Evolutionary conservation across 2,888 invertebrate genomes (phyloP).

Genomic region (Pediacus dermestoides): DNA sequence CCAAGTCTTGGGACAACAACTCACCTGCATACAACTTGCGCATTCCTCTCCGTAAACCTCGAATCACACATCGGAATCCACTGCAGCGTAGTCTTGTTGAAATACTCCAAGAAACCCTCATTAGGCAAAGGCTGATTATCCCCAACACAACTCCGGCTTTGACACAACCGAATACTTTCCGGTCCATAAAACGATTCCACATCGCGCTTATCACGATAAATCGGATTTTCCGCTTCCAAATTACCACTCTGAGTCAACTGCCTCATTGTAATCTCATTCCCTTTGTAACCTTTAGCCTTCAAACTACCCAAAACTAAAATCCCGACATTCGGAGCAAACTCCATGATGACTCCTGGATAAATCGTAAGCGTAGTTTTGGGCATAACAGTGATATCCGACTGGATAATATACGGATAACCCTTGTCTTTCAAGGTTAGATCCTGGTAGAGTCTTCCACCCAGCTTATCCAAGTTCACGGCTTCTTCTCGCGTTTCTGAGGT

Average conservation of each 20-base stretch:
- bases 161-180: constrained; percentile 74
- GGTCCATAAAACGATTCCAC: constrained; percentile 56
- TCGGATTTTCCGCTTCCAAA: constrained; percentile 38
- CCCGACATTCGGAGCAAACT: constrained; percentile 94
- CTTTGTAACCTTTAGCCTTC: constrained; percentile 74
- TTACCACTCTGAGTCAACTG: constrained; percentile 53
- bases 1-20: no score
- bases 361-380: constrained; percentile 85
- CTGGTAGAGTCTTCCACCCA: constrained; percentile 73
- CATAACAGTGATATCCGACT: constrained; percentile 94
- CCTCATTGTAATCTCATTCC: constrained; percentile 74
- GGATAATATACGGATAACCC: constrained; percentile 68
- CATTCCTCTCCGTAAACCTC: constrained; percentile 93
- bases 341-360: constrained; percentile 82
- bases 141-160: constrained; percentile 66
- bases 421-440: constrained; percentile 63
- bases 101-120: constrained; percentile 92
- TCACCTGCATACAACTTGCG: constrained; percentile 95
- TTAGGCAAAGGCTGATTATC: constrained; percentile 56
- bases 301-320: constrained; percentile 90
- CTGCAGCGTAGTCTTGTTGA: constrained; percentile 90
- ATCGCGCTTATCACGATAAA: constrained; percentile 48
- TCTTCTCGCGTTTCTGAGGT: constrained; percentile 59
- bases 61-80: constrained; percentile 97
- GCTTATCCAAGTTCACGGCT: constrained; percentile 60